Percentiles rank a stretch among this genome's conserved stretches.
These are phyloP conservation scores for Pelochelys cantorii DNA, from an alignment of 2,797 vertebrate species.

Conservation along the genomic window DNA sequence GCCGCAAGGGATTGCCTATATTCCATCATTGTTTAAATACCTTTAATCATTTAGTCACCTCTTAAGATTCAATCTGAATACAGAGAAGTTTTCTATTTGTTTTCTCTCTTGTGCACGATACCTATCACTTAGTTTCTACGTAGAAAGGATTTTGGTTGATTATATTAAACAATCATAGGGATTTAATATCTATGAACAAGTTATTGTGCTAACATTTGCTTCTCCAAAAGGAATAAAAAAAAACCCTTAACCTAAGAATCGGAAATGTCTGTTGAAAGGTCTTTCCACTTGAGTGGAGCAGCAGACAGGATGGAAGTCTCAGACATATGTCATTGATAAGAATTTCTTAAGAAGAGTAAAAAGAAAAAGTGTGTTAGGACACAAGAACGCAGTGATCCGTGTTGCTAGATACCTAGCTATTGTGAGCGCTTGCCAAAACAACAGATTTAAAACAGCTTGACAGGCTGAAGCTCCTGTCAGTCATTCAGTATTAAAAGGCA, in stretches of 20 bases:
- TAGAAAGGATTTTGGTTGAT: no score
- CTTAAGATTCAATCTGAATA: no score
- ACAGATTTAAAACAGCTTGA: background rate
- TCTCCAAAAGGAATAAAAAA: slow-evolving; percentile 35
- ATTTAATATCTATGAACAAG: no score
- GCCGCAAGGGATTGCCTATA: no score
- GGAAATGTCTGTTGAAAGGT: slow-evolving; percentile 11
- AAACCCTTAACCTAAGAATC: slow-evolving; percentile 8
- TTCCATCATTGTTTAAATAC: no score
- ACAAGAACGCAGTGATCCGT: background rate
- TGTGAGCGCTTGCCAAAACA: background rate
- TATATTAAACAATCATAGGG: no score
- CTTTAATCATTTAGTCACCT: no score
- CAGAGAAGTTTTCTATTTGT: no score
- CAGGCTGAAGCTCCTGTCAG: background rate
- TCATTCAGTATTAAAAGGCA: background rate
- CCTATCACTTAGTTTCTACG: no score
- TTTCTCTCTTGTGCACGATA: no score
- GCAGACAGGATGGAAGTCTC: background rate
- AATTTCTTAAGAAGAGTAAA: background rate
- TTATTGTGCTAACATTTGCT: slow-evolving; percentile 36
- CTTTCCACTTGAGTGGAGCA: background rate
- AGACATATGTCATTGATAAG: background rate
- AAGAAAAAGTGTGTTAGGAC: background rate
- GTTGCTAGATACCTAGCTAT: background rate